Percentiles rank a stretch among this genome's conserved stretches.
Evolutionary conservation across 2,888 invertebrate genomes (phyloP).

Genomic region (Furcula furcula): DNA sequence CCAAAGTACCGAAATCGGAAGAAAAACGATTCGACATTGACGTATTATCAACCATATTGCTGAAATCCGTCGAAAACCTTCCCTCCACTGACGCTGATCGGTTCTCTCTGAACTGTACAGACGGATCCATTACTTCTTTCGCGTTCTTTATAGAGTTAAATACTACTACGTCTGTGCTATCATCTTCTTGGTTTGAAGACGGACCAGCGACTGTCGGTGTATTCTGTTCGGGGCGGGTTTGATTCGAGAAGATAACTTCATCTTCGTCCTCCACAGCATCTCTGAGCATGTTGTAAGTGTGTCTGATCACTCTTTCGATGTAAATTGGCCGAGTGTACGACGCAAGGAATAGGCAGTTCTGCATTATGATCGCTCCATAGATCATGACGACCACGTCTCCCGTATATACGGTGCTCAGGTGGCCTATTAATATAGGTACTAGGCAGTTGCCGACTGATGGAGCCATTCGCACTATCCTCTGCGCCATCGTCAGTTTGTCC

Average conservation of each 20-base stretch:
- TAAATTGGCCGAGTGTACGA: conserved; percentile 80
- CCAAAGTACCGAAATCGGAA: conserved; percentile 42
- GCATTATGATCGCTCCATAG: conserved; percentile 81
- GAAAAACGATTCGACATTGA: conserved; percentile 31
- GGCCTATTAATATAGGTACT: conserved; percentile 74
- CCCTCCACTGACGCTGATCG: conserved; percentile 27
- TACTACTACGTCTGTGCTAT: conserved; percentile 63
- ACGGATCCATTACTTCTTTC: conserved; percentile 64
- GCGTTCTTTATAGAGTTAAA: conserved; percentile 64
- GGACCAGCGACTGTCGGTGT: conserved; percentile 10
- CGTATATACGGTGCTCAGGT: conserved; percentile 65
- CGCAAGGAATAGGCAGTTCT: conserved; percentile 78
- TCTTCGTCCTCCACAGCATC: conserved; percentile 78
- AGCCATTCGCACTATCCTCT: conserved; percentile 74
- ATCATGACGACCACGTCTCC: conserved; percentile 74
- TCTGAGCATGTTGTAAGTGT: conserved; percentile 70
- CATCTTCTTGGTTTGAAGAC: conserved; percentile 62
- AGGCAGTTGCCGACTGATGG: conserved; percentile 79
- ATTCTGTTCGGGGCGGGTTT: conserved; percentile 28
- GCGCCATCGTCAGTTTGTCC: conserved; percentile 75
- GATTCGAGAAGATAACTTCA: conserved; percentile 80
- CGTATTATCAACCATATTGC: conserved; percentile 38
- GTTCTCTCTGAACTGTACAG: conserved; percentile 53
- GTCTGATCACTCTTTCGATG: conserved; percentile 67
- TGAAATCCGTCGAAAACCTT: conserved; percentile 62